Base-by-base conservation (phyloP, 1,140 invertebrate genomes). In the Dufourea novaeangliae region DNA sequence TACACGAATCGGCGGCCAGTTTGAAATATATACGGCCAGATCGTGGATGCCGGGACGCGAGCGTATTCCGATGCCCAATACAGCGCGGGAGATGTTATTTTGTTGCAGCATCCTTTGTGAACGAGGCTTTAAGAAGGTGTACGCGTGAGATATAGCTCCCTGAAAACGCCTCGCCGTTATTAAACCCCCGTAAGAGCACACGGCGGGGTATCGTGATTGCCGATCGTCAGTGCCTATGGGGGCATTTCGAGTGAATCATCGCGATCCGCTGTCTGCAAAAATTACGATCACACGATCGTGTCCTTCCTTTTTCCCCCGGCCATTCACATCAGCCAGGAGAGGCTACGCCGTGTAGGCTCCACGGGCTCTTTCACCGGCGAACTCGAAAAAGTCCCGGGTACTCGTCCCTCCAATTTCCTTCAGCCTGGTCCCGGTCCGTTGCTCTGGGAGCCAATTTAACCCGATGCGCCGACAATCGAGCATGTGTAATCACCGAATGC, bases 151-250 rank as follows among this genome's bases (percentile, higher is more conserved):
- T 86, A 86, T 79, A 85, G 78, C 85, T 80, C 77, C 70, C 77
- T 87, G 79, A 86, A 87, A 80, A 59, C 79, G 77, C 37, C n/a
- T 85, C 72, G 79, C 69, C 82, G 75, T 87, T 87, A 87, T 87
- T 86, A 87, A 84, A 64, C 83, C 75, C 62, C 73, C 56, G 77
- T 78, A 84, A 86, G 82, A 82, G 69, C 77, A 69, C 82, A 54
- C 72, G 81, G 62, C 69, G 61, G 81, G 85, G 54, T 86, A 83
- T 79, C 82, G 59, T 86, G 84, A 86, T 86, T 81, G 84, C 72
- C 32, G 85, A 81, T 86, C 84, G 79, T 86, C 85, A 86, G 77
- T 82, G 78, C 52, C 72, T 73, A 73, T 73, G 50, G 56, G 64
- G 50, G 37, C 66, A 54, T 81, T 61, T 77, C 64, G 72, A 78